phyloP scores from a whole-genome alignment of 2,113 vertebrate species.

The Cryptomyrus ogoouensis region DNA sequence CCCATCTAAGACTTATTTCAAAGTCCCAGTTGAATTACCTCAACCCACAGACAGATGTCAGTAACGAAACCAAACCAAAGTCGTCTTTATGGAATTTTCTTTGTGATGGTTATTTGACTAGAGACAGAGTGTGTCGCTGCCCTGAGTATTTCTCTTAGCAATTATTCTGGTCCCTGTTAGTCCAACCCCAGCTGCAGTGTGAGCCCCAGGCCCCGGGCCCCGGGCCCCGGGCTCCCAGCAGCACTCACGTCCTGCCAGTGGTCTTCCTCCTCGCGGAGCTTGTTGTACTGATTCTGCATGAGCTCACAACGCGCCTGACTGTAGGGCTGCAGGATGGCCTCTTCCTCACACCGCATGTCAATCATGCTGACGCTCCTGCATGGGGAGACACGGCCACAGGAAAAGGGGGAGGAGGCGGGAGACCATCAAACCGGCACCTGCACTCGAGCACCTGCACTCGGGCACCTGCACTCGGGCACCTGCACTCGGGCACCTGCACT shows the following conservation, averaged over 20 bases:
- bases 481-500: no score
- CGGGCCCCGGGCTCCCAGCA: background rate
- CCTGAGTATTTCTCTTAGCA: background rate
- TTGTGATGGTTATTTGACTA: background rate
- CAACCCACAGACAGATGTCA: background rate
- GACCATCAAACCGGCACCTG: background rate
- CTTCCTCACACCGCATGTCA: slow-evolving; percentile 85
- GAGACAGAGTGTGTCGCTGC: background rate
- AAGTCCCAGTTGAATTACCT: background rate
- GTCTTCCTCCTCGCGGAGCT: slow-evolving; percentile 81
- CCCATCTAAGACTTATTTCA: no score
- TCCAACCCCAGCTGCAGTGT: background rate
- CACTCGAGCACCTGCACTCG: background rate
- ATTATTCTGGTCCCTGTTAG: background rate
- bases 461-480: no score
- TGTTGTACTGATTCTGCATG: slow-evolving; percentile 76
- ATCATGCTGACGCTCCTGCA: slow-evolving; percentile 86
- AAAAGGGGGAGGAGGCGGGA: background rate
- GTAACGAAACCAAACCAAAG: background rate
- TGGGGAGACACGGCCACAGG: slow-evolving; percentile 4
- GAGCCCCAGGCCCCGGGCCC: background rate
- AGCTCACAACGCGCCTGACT: slow-evolving; percentile 82
- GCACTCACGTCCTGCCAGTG: slow-evolving; percentile 87
- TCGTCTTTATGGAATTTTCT: background rate
- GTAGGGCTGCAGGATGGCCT: slow-evolving; percentile 66